Evolutionary conservation across 2,888 invertebrate genomes (phyloP).

Genomic region (Troides aeacus): DNA sequence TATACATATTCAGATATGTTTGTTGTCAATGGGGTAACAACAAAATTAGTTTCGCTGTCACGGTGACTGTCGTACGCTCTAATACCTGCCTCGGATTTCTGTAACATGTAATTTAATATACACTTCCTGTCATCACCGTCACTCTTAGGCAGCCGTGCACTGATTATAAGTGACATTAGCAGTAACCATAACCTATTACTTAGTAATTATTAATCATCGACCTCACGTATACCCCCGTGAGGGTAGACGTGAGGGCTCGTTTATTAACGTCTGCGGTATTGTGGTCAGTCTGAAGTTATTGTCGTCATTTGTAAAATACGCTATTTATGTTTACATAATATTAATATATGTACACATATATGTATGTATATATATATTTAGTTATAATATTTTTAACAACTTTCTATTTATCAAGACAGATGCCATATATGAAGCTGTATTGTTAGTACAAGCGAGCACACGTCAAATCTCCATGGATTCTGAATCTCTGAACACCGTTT

Average conservation of each 20-base stretch:
- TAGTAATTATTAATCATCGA: neutral
- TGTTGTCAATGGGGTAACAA: neutral
- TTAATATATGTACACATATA: no score
- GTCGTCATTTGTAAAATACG: neutral
- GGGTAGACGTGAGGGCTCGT: neutral
- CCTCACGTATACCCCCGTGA: neutral
- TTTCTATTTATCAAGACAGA: no score
- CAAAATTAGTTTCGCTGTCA: neutral
- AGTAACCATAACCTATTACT: neutral
- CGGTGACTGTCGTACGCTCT: constrained; percentile 13
- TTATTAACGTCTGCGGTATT: neutral
- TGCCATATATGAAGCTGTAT: no score
- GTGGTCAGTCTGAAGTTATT: neutral
- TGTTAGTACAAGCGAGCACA: no score
- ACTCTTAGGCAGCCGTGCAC: neutral
- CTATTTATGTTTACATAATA: neutral
- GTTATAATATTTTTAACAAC: no score
- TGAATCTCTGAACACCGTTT: no score
- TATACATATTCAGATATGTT: no score
- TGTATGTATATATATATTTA: no score
- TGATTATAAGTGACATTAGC: neutral
- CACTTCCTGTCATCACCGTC: constrained; percentile 6
- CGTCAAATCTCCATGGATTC: no score
- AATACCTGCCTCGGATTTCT: constrained; percentile 13
- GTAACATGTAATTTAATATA: constrained; percentile 22